A percentile compares a stretch with the other conserved stretches of the same genome.
Conservation (phyloP, 2,113 vertebrate genomes). For the Arenaria interpres region DNA sequence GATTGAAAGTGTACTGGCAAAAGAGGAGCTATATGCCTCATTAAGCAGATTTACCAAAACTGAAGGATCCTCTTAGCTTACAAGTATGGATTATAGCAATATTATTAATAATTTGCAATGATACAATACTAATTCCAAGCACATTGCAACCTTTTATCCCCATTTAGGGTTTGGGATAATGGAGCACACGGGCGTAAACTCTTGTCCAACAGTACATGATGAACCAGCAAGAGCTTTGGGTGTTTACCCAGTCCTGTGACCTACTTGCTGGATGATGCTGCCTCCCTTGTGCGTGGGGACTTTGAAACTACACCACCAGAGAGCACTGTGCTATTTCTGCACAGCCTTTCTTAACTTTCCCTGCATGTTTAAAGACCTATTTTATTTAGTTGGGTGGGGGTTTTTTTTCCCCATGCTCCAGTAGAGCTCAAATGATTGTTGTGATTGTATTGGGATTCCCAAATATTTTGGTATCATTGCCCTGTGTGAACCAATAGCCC, state of each 20-base stretch:
- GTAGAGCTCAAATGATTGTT: neutral
- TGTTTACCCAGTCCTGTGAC: neutral
- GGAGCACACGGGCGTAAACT: neutral
- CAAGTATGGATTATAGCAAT: neutral
- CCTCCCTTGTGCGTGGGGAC: neutral
- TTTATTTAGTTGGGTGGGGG: neutral
- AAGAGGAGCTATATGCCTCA: neutral
- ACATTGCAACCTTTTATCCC: neutral
- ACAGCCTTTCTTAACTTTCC: neutral
- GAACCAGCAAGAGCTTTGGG: neutral
- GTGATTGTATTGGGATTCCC: neutral
- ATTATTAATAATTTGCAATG: neutral
- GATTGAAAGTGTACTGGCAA: neutral
- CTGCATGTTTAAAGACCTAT: neutral
- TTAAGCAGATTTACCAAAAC: neutral
- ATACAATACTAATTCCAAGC: neutral
- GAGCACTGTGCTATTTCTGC: slow-evolving; percentile 14
- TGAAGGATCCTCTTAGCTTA: neutral
- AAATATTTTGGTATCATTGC: neutral
- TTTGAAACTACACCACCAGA: neutral
- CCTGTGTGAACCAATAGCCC: neutral
- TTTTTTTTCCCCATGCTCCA: neutral
- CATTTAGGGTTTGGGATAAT: neutral
- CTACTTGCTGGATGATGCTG: neutral
- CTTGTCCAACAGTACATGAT: neutral